Conservation (phyloP, 2,113 vertebrate genomes). For the Phodopus roborovskii region DNA sequence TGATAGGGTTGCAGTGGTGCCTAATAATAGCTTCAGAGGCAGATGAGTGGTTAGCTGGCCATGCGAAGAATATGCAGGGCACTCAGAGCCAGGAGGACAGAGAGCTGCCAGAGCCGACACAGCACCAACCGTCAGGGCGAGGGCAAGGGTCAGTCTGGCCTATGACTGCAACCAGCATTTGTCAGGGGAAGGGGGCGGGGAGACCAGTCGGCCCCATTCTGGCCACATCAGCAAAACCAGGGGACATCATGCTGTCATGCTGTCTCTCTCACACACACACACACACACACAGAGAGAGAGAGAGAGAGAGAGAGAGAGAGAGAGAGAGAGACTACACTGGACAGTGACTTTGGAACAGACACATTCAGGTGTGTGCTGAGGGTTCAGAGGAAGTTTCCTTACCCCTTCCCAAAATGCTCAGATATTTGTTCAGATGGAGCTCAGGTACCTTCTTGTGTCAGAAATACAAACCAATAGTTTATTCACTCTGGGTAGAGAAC, state of each 20-base stretch:
- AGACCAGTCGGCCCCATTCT: background rate
- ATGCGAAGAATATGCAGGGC: background rate
- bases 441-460: background rate
- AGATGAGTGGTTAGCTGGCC: background rate
- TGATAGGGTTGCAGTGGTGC: background rate
- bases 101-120: background rate
- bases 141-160: background rate
- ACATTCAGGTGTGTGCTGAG: background rate
- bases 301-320: too few relatives aligned
- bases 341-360: too few relatives aligned
- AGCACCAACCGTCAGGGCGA: background rate
- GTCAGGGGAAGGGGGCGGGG: background rate
- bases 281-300: too few relatives aligned
- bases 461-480: background rate
- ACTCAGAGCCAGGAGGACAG: background rate
- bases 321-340: too few relatives aligned
- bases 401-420: background rate
- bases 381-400: background rate
- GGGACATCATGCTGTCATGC: too few relatives aligned
- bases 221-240: background rate
- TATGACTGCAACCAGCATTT: background rate
- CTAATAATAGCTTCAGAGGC: constrained; percentile 46
- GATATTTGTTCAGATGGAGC: background rate
- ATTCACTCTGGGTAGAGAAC: background rate
- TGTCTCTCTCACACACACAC: too few relatives aligned